phyloP scores from a whole-genome alignment of 2,113 vertebrate genomes.

The Oreotrochilus melanogaster region DNA sequence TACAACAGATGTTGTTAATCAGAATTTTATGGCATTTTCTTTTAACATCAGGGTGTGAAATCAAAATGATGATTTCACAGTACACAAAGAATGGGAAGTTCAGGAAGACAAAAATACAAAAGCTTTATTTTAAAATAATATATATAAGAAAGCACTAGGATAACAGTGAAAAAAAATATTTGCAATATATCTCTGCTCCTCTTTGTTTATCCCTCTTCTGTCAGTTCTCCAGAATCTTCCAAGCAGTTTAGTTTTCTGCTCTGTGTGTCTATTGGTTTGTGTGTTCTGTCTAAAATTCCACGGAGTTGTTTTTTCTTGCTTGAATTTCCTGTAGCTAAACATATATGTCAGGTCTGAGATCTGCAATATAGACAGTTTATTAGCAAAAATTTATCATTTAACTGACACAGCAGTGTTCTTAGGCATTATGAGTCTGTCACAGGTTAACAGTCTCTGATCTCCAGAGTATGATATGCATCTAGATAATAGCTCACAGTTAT shows the following conservation, averaged over 20 bases:
- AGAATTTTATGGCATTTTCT: background rate
- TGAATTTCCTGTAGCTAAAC: background rate
- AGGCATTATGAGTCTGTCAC: background rate
- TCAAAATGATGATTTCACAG: background rate
- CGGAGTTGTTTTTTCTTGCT: background rate
- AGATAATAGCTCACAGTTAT: background rate
- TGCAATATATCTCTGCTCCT: background rate
- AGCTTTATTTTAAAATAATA: background rate
- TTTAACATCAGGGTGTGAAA: background rate
- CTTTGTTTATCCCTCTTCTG: background rate
- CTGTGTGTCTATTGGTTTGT: background rate
- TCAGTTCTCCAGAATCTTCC: background rate
- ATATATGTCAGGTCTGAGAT: background rate
- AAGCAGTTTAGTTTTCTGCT: background rate
- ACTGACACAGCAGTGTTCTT: fast-evolving
- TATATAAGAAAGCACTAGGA: background rate
- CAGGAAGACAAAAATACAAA: background rate
- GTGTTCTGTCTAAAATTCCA: background rate
- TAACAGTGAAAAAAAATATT: background rate
- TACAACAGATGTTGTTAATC: background rate
- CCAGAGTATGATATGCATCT: background rate
- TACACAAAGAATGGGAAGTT: background rate
- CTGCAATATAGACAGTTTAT: background rate
- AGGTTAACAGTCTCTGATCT: background rate
- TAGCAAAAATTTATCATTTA: background rate